Conservation (phyloP, 2,888 invertebrate genomes). For the Eurytoma adleriae region DNA sequence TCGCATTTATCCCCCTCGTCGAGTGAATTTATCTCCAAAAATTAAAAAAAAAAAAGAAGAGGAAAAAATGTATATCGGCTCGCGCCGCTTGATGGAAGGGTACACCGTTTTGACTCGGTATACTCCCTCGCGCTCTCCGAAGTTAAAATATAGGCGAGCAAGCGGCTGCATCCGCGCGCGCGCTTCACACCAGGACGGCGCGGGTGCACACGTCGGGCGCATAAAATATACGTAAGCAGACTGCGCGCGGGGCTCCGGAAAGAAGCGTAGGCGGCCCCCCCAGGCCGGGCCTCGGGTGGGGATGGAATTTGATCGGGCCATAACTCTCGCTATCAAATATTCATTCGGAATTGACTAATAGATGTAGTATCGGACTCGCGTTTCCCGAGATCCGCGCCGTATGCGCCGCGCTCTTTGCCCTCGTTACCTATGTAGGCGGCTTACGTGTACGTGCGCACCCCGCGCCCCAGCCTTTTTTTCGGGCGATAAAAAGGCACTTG, state of each 20-base stretch:
- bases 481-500: slow-evolving; percentile 24
- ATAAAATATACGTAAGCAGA: slow-evolving; percentile 64
- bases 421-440: slow-evolving; percentile 47
- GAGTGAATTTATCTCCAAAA: too few species aligned
- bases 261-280: not conserved
- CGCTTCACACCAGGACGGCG: not conserved
- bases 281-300: slow-evolving; percentile 20
- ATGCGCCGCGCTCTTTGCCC: not conserved
- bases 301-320: slow-evolving; percentile 66
- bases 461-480: not conserved
- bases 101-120: too few species aligned
- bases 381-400: not conserved
- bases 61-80: too few species aligned
- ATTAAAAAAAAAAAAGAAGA: too few species aligned
- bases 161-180: not conserved
- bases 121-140: not conserved
- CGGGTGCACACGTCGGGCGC: slow-evolving; percentile 51
- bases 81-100: too few species aligned
- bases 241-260: not conserved
- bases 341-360: slow-evolving; percentile 70
- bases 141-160: slow-evolving; percentile 31
- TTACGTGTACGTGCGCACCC: not conserved
- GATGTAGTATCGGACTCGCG: slow-evolving; percentile 59
- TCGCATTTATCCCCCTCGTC: too few species aligned
- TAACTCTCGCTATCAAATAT: slow-evolving; percentile 70